Conservation (phyloP, 2,113 vertebrate species). For the Hydrochoerus hydrochaeris region DNA sequence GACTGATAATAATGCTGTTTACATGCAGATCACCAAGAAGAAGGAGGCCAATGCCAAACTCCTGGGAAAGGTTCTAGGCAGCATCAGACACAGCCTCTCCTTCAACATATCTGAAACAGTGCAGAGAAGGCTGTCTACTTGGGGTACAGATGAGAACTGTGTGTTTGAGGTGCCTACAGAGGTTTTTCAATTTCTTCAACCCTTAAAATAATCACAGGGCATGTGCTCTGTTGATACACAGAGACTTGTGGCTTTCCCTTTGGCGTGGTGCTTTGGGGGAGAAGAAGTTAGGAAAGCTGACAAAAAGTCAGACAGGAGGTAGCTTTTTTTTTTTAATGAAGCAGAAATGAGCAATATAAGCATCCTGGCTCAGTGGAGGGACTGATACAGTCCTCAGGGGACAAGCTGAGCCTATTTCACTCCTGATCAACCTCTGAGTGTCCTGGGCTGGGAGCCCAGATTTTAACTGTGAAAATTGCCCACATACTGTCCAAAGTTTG, state of each 20-base stretch:
- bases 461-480: constrained; percentile 10
- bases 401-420: background rate
- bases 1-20: background rate
- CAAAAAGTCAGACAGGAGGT: background rate
- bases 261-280: constrained; percentile 55
- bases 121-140: background rate
- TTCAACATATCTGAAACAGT: constrained; percentile 23
- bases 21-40: background rate
- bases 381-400: background rate
- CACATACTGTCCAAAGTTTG: background rate
- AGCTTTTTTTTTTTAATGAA: background rate
- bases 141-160: background rate
- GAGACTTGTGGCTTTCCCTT: background rate
- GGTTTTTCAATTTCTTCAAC: background rate
- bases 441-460: constrained; percentile 36
- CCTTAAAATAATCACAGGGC: background rate
- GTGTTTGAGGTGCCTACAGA: background rate
- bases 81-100: constrained; percentile 37
- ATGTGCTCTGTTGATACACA: background rate
- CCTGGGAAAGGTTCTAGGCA: background rate
- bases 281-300: constrained; percentile 64
- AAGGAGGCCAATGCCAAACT: background rate
- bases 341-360: background rate
- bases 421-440: constrained; percentile 21
- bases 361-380: background rate